phyloP scores from a whole-genome alignment of 2,797 vertebrate species.

The Mallotus villosus region DNA sequence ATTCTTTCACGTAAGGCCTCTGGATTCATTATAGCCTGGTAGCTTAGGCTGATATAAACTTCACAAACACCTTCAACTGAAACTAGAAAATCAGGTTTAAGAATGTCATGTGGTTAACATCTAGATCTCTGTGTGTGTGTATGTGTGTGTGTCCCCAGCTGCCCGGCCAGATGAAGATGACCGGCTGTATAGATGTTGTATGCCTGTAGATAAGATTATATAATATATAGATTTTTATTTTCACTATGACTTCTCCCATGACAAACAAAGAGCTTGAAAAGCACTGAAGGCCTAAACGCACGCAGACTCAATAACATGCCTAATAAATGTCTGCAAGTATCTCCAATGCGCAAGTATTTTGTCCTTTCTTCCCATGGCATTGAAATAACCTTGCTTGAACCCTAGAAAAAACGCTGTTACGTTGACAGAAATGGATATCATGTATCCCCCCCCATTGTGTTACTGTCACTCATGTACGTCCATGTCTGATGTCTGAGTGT shows the following conservation, averaged over 20 bases:
- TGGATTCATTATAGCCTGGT: too few species aligned
- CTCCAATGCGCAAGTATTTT: background rate
- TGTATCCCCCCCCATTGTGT: too few species aligned
- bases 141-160: background rate
- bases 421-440: too few species aligned
- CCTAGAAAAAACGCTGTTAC: background rate
- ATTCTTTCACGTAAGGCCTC: too few species aligned
- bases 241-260: background rate
- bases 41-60: too few species aligned
- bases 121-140: too few species aligned
- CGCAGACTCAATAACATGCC: background rate
- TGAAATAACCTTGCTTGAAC: background rate
- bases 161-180: background rate
- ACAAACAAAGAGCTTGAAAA: slow-evolving; percentile 8
- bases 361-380: background rate
- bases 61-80: too few species aligned
- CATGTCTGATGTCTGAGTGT: too few species aligned
- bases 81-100: too few species aligned
- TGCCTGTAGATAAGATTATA: slow-evolving; percentile 1
- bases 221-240: slow-evolving; percentile 8
- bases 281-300: background rate
- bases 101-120: too few species aligned
- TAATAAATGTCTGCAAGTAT: slow-evolving; percentile 25
- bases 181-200: slow-evolving; percentile 11
- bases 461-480: too few species aligned